Base-by-base conservation (phyloP, 2,797 vertebrate species). In the Scolopax bukidnonensis region DNA sequence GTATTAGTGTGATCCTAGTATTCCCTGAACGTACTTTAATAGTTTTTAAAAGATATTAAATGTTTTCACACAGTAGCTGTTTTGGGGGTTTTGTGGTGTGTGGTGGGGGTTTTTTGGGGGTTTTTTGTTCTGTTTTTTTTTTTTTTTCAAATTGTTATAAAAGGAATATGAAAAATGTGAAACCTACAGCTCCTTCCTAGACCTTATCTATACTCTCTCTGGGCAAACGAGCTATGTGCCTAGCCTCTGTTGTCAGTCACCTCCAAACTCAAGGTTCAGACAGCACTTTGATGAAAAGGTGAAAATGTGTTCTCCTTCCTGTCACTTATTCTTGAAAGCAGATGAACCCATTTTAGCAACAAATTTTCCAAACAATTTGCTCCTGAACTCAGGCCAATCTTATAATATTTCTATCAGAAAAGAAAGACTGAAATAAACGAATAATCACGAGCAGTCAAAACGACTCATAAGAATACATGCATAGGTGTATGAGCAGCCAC, bases 301-400 rank as follows among this genome's bases (percentile, higher is more conserved):
- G 57, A 53, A 89, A 96, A 77, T 6, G 8, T 8, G 33, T 57
- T 53, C 67, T 50, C 28, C 18, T 88, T 93, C 51, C 74, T 56
- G 41, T 41, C 36, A 45, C 20, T 77, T 91, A 28, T 65, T 89
- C 76, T 71, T 90, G 30, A 85, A 89, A 94, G 85, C 0, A 61
- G 30, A 80, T 18, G 6, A 83, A 77, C 9, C 10, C 30, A 33
- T 85, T 93, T 85, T 48, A 87, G 77, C 73, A 91, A 20, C 24
- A 56, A 10, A 73, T 88, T 90, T 96, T 96, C 79, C 63, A 78
- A 87, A 89, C 27, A 59, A 88, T 92, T 94, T 93, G 15, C 65
- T 93, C 27, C 47, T 61, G 12, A 91, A 68, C 33, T 81, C 38
- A 12, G 69, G 75, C 6, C 21, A 71, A 75, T 78, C 48, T 78